A percentile compares a stretch with the other conserved stretches of the same genome.
These are phyloP conservation scores for Nylanderia fulva DNA, from an alignment of 1,140 invertebrate genomes.

Conservation along the genomic window DNA sequence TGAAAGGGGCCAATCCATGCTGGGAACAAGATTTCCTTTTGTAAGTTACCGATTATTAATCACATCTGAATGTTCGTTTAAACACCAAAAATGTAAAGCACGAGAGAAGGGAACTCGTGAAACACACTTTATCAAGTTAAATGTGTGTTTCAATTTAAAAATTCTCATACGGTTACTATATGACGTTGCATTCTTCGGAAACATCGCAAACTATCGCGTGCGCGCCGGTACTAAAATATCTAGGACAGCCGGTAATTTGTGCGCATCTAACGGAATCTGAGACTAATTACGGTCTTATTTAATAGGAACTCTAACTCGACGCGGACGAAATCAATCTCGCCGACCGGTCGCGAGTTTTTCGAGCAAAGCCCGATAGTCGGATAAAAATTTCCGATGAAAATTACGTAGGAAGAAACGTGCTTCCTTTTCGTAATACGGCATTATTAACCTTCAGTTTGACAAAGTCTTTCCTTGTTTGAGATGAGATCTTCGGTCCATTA, in stretches of 20 bases:
- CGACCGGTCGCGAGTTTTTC: slow-evolving; percentile 11
- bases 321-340: neutral
- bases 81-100: neutral
- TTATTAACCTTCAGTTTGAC: slow-evolving; percentile 3
- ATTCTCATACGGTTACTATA: slow-evolving; percentile 28
- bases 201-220: slow-evolving; percentile 41
- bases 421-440: neutral
- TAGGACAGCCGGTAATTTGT: slow-evolving; percentile 41
- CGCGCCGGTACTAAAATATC: slow-evolving; percentile 30
- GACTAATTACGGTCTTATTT: slow-evolving; percentile 43
- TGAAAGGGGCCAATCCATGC: slow-evolving; percentile 97
- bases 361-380: neutral
- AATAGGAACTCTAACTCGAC: neutral
- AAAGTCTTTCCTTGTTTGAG: neutral
- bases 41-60: slow-evolving; percentile 90
- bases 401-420: neutral
- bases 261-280: slow-evolving; percentile 38
- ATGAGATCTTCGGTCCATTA: slow-evolving; percentile 13
- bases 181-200: neutral
- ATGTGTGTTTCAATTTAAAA: slow-evolving; percentile 13
- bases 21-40: slow-evolving; percentile 99
- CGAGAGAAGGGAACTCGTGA: neutral
- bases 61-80: neutral
- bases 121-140: slow-evolving; percentile 4
- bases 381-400: slow-evolving; percentile 16